These are phyloP conservation scores for Gastrophryne carolinensis DNA, from an alignment of 2,797 vertebrate genomes.

Conservation along the genomic window DNA sequence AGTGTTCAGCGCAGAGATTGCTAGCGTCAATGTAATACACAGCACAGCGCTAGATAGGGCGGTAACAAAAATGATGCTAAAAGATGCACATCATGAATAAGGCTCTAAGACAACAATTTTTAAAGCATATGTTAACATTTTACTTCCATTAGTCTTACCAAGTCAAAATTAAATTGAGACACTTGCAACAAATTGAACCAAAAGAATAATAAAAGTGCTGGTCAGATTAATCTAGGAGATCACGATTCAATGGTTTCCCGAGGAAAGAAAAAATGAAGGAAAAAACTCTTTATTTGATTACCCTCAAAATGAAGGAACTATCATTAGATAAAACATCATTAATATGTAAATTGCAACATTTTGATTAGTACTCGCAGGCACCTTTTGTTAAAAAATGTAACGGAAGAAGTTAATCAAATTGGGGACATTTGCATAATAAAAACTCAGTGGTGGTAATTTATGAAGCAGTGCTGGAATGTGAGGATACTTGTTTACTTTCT, in stretches of 20 bases:
- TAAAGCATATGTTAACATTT: not conserved
- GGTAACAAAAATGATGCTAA: not conserved
- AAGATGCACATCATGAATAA: too few relatives aligned
- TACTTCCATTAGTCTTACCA: not conserved
- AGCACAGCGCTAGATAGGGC: not conserved
- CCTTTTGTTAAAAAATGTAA: slow-evolving; percentile 72
- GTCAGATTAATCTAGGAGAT: slow-evolving; percentile 51
- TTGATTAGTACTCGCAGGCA: slow-evolving; percentile 77
- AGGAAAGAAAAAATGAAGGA: slow-evolving; percentile 43
- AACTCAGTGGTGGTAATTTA: slow-evolving; percentile 67
- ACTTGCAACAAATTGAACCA: not conserved
- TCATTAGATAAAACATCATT: slow-evolving; percentile 74
- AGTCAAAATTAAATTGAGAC: slow-evolving; percentile 13
- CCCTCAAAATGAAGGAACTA: slow-evolving; percentile 67
- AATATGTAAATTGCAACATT: slow-evolving; percentile 79
- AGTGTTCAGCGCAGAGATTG: too few relatives aligned
- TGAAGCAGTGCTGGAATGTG: slow-evolving; percentile 58
- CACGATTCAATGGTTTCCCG: slow-evolving; percentile 54
- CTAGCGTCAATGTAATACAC: too few relatives aligned
- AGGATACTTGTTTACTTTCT: slow-evolving; percentile 5
- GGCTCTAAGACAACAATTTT: too few relatives aligned
- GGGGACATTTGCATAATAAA: slow-evolving; percentile 77
- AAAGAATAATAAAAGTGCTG: slow-evolving; percentile 20
- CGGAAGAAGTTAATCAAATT: slow-evolving; percentile 74
- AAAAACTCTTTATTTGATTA: slow-evolving; percentile 57